Evolutionary conservation across 2,113 vertebrate genomes (phyloP).

Genomic region (Aviceda subcristata): DNA sequence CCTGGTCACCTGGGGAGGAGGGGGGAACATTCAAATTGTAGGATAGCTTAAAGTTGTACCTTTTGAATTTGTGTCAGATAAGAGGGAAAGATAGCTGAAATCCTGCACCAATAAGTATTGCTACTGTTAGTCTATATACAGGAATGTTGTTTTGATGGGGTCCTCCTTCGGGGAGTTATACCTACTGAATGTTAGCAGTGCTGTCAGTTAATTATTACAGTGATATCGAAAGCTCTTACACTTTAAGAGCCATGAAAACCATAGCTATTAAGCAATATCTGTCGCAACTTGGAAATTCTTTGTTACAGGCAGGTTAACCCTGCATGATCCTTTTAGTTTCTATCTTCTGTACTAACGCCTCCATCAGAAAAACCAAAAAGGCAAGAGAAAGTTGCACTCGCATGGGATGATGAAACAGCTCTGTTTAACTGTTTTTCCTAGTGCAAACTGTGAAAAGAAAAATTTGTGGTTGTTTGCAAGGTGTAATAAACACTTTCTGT

Average conservation of each 20-base stretch:
- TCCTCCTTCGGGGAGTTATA: background rate
- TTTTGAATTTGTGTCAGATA: background rate
- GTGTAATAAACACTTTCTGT: background rate
- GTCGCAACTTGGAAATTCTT: background rate
- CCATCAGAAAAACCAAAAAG: background rate
- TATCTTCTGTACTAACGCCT: background rate
- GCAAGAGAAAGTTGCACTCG: background rate
- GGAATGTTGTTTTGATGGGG: background rate
- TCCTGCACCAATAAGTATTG: rapidly evolving
- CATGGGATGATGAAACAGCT: background rate
- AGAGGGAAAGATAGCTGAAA: background rate
- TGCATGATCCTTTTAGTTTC: background rate
- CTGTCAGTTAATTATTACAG: background rate
- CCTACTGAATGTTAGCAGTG: background rate
- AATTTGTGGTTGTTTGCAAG: background rate
- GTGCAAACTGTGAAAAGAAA: background rate
- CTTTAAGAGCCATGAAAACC: background rate
- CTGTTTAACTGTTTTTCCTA: background rate
- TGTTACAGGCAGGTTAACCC: background rate
- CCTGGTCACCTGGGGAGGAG: background rate
- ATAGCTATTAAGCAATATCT: background rate
- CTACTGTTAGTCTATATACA: rapidly evolving
- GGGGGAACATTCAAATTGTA: background rate
- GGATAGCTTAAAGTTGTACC: background rate
- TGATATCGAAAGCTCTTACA: background rate